phyloP scores from a whole-genome alignment of 2,113 vertebrate genomes.

The Peromyscus leucopus region DNA sequence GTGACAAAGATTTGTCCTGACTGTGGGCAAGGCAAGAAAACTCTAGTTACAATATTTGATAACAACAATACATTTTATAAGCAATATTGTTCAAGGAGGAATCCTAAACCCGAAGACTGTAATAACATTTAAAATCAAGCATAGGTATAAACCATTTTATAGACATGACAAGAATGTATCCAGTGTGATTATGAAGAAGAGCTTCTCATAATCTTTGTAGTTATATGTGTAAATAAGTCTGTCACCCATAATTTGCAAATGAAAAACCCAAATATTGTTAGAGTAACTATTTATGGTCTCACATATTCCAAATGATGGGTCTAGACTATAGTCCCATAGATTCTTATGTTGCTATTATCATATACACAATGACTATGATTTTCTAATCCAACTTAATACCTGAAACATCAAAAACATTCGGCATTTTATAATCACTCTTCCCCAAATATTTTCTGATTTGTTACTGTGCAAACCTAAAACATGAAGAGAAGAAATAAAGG shows the following conservation, averaged over 20 bases:
- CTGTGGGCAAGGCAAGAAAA: no score
- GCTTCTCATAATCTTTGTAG: background rate
- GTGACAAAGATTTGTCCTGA: no score
- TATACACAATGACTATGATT: background rate
- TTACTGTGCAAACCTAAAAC: background rate
- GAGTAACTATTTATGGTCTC: background rate
- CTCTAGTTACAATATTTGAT: background rate
- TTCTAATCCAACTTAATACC: background rate
- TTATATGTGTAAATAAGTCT: background rate
- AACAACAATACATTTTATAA: background rate
- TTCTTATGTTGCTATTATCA: constrained; percentile 16
- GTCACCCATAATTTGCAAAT: background rate
- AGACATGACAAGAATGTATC: no score
- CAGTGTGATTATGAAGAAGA: background rate
- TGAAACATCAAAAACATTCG: background rate
- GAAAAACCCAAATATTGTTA: background rate
- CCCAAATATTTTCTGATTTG: background rate
- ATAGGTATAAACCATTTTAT: background rate
- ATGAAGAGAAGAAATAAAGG: background rate
- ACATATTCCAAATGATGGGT: background rate
- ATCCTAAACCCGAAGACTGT: background rate
- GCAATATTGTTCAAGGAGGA: background rate
- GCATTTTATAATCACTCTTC: background rate
- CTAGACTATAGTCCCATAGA: background rate
- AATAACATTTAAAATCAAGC: constrained; percentile 16